phyloP scores from a whole-genome alignment of 2,797 vertebrate species.

The Diglossa cyanea region DNA sequence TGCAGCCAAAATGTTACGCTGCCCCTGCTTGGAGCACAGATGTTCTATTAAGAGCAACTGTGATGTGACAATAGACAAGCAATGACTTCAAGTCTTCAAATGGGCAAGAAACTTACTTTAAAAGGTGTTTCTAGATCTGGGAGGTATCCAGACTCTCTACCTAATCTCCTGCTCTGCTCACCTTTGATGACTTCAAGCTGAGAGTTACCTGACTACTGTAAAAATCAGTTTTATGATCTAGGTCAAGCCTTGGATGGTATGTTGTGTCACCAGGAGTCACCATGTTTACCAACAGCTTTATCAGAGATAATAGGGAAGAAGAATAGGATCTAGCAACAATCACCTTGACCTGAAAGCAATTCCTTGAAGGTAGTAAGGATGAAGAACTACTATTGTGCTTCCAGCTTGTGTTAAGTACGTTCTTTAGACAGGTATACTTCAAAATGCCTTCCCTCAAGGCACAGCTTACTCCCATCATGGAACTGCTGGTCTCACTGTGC shows the following conservation, averaged over 20 bases:
- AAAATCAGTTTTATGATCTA: not conserved
- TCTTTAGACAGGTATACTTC: not conserved
- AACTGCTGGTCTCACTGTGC: not conserved
- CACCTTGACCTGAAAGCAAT: not conserved
- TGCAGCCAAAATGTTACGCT: not conserved
- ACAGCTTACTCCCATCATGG: not conserved
- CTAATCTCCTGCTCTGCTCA: not conserved
- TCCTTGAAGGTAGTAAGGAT: not conserved
- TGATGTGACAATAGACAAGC: not conserved
- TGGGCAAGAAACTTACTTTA: not conserved
- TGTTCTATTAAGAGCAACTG: not conserved
- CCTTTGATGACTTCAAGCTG: not conserved
- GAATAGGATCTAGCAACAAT: not conserved
- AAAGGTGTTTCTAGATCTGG: not conserved
- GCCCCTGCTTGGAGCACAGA: not conserved
- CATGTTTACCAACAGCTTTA: not conserved
- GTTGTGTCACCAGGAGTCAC: not conserved
- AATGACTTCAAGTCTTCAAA: not conserved
- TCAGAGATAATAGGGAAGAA: not conserved
- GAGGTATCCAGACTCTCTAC: not conserved
- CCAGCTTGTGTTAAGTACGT: not conserved
- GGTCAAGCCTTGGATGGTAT: not conserved
- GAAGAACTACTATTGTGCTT: not conserved
- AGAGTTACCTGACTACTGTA: not conserved
- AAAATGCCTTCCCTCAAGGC: not conserved